Evolutionary conservation across 2,888 invertebrate genomes (phyloP).

Genomic region (Thereva nobilitata): DNA sequence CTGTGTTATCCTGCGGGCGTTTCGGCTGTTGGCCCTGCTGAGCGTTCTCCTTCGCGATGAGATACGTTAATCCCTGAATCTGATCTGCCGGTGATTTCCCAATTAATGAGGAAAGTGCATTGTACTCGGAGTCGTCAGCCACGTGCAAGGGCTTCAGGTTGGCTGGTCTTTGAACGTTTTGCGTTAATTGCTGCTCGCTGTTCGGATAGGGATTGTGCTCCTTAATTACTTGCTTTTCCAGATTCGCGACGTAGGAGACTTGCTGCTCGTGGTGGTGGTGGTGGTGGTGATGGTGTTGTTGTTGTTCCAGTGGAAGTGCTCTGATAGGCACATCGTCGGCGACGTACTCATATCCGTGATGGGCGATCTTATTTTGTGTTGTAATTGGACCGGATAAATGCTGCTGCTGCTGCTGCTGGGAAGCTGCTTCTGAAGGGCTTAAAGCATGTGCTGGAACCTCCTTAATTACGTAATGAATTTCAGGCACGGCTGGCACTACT

Average conservation of each 20-base stretch:
- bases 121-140: constrained; percentile 45
- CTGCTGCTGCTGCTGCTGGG: constrained; percentile 28
- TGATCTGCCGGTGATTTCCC: constrained; percentile 61
- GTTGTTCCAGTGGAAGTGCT: neutral
- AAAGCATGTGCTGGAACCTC: constrained; percentile 26
- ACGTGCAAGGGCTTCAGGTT: neutral
- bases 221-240: constrained; percentile 21
- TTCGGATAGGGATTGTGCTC: constrained; percentile 12
- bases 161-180: neutral
- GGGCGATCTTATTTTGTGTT: constrained; percentile 15
- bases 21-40: constrained; percentile 47
- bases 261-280: constrained; percentile 15
- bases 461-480: constrained; percentile 38
- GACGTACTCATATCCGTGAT: neutral
- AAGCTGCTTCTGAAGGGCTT: constrained; percentile 4
- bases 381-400: constrained; percentile 18
- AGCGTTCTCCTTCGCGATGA: constrained; percentile 57
- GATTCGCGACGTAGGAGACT: constrained; percentile 11
- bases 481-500: constrained; percentile 23
- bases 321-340: neutral
- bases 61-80: constrained; percentile 60
- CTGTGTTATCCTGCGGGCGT: constrained; percentile 52
- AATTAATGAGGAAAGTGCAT: constrained; percentile 59
- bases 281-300: constrained; percentile 14
- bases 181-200: constrained; percentile 17